Base-by-base conservation (phyloP, 2,797 vertebrate genomes). In the Lates japonicus region DNA sequence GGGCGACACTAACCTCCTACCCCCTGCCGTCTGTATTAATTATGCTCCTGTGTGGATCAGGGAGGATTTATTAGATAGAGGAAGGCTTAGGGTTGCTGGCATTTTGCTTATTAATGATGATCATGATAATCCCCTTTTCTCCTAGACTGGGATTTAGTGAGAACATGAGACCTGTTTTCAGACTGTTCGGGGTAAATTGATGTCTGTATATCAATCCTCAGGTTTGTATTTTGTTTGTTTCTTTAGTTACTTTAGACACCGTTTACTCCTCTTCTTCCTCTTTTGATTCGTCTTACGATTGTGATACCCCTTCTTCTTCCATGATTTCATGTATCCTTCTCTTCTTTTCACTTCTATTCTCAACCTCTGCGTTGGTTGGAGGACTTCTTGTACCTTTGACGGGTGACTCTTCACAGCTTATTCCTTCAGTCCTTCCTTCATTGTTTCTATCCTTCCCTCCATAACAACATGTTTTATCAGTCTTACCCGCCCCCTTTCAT, bases 71-170 rank as follows among this genome's bases (percentile, higher is more conserved):
- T 91, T 90, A 92, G 91, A 91, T 90, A 87, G 86, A 87, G 80
- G 72, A 79, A 83, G 85, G 88, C 88, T 93, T 92, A 92, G 83
- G 70, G 82, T 90, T 88, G 76, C 81, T 87, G 87, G 82, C 80
- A 87, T 92, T 93, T 89, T 91, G 84, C 87, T 93, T 92, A 92
- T 91, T 92, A 93, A 93, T 79, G 92, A 92, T 93, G 89, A 93
- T 94, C 88, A 86, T 81, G 87, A 91, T 93, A 93, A 93, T 93
- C 92, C 87, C 72, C 79, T 83, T 84, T 90, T 91, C 81, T 84
- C 86, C 85, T 68, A 80, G 74, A 82, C 76, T 66, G 78, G 78
- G 88, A 91, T 87, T 90, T 84, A 48, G 63, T 58, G 63, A 74
- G 82, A 88, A 78, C 69, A 76, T 6, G 60, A 76, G 25, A 75